Percentiles rank a stretch among this genome's conserved stretches.
Evolutionary conservation across 2,113 vertebrate genomes (phyloP).

Genomic region (Laticauda colubrina): DNA sequence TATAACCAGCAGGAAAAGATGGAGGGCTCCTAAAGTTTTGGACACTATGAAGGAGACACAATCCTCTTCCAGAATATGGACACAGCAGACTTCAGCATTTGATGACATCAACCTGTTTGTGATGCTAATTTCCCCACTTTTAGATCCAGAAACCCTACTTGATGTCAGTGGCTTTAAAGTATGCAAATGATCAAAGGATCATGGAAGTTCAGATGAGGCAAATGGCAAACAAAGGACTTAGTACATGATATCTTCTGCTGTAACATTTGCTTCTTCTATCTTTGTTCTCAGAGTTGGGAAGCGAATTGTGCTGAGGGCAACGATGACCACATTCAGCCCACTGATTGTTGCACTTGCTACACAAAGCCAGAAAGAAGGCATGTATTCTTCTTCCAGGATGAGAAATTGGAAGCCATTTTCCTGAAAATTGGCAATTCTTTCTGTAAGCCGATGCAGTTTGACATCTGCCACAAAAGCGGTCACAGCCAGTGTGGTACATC

Average conservation of each 20-base stretch:
- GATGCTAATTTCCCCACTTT: neutral
- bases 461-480: conserved; percentile 85
- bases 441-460: conserved; percentile 80
- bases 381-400: conserved; percentile 82
- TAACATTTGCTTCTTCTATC: conserved; percentile 85
- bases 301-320: conserved; percentile 83
- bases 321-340: conserved; percentile 79
- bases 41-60: neutral
- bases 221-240: conserved; percentile 45
- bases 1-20: neutral
- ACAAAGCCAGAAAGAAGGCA: conserved; percentile 90
- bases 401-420: conserved; percentile 84
- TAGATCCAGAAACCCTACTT: neutral
- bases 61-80: neutral
- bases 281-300: conserved; percentile 88
- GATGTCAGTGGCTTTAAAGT: neutral
- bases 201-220: neutral
- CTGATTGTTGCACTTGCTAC: conserved; percentile 83
- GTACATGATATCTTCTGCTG: conserved; percentile 89
- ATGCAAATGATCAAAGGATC: neutral
- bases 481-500: conserved; percentile 76
- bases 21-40: neutral
- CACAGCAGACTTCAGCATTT: neutral
- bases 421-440: conserved; percentile 86
- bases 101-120: neutral